Evolutionary conservation across 2,888 invertebrate genomes (phyloP).

Genomic region (Quadriops clusia): DNA sequence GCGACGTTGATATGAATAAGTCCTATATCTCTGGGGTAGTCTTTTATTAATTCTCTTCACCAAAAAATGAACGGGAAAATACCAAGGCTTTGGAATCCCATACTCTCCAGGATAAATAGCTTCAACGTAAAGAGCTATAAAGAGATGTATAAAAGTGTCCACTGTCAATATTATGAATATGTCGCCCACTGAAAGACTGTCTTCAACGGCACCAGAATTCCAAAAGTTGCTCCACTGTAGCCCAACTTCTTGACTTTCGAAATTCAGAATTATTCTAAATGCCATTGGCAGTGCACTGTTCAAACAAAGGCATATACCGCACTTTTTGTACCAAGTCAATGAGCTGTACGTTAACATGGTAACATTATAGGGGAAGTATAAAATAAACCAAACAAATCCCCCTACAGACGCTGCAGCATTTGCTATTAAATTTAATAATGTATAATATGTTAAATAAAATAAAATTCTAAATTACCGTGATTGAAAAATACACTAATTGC

Average conservation of each 20-base stretch:
- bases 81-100: conserved; percentile 61
- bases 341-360: conserved; percentile 49
- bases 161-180: conserved; percentile 59
- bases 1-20: too few relatives aligned
- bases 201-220: conserved; percentile 50
- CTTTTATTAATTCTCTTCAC: too few relatives aligned
- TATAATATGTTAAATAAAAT: neutral
- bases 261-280: conserved; percentile 58
- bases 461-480: neutral
- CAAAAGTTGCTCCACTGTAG: conserved; percentile 53
- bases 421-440: conserved; percentile 44
- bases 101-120: conserved; percentile 64
- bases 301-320: conserved; percentile 52
- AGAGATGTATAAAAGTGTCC: conserved; percentile 56
- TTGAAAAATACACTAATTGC: conserved; percentile 64
- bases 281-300: conserved; percentile 76
- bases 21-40: too few relatives aligned
- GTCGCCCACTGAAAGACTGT: conserved; percentile 55
- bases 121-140: conserved; percentile 74
- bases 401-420: conserved; percentile 65
- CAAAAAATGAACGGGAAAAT: conserved; percentile 71
- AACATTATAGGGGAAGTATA: conserved; percentile 64
- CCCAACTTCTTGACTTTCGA: conserved; percentile 59
- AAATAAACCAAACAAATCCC: conserved; percentile 64
- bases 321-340: conserved; percentile 46